Evolutionary conservation across 2,797 vertebrate genomes (phyloP).

Genomic region (Nannoperca obscura): DNA sequence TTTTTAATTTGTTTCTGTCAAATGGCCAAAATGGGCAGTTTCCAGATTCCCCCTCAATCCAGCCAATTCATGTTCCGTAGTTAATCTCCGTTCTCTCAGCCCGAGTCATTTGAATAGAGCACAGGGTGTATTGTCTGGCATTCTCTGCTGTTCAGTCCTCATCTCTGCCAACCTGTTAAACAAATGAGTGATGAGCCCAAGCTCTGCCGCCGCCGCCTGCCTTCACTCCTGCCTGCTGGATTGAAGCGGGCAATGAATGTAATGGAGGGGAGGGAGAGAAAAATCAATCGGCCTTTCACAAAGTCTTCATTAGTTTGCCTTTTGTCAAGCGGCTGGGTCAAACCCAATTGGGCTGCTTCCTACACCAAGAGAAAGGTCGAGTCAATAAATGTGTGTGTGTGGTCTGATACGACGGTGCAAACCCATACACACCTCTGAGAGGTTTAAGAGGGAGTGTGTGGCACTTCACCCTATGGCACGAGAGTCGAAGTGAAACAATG

Average conservation of each 20-base stretch:
- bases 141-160: slow-evolving; percentile 49
- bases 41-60: slow-evolving; percentile 28
- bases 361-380: slow-evolving; percentile 74
- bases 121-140: slow-evolving; percentile 43
- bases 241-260: slow-evolving; percentile 26
- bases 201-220: slow-evolving; percentile 13
- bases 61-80: slow-evolving; percentile 40
- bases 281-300: slow-evolving; percentile 79
- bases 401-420: slow-evolving; percentile 31
- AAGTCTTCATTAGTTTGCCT: slow-evolving; percentile 83
- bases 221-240: slow-evolving; percentile 31
- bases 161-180: slow-evolving; percentile 66
- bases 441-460: slow-evolving; percentile 20
- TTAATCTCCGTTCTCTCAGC: slow-evolving; percentile 10
- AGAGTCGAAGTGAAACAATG: slow-evolving; percentile 21
- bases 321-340: slow-evolving; percentile 75
- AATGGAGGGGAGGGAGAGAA: slow-evolving; percentile 53
- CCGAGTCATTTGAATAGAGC: slow-evolving; percentile 38
- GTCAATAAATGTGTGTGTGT: slow-evolving; percentile 63
- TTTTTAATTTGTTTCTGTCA: slow-evolving; percentile 54
- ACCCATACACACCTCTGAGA: slow-evolving; percentile 4
- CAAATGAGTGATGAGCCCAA: slow-evolving; percentile 68
- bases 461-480: slow-evolving; percentile 5
- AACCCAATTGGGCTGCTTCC: slow-evolving; percentile 67
- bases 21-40: slow-evolving; percentile 22